Evolutionary conservation across 2,113 vertebrate species (phyloP).

Genomic region (Myanophis thanlyinensis): DNA sequence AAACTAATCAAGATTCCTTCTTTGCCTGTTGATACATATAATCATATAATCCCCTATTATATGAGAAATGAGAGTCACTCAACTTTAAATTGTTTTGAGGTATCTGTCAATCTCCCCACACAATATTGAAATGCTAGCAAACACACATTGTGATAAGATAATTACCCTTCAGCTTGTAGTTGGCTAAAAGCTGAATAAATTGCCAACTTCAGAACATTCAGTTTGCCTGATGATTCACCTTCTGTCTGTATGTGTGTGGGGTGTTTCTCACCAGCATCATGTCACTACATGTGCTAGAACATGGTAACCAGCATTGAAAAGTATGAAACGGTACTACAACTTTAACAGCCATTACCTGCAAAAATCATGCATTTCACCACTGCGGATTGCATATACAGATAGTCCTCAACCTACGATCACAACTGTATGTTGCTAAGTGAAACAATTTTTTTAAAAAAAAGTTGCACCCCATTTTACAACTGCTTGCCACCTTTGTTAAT

Average conservation of each 20-base stretch:
- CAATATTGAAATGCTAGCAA: slow-evolving; percentile 33
- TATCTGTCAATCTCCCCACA: slow-evolving; percentile 22
- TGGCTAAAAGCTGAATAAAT: neutral
- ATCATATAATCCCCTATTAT: slow-evolving; percentile 24
- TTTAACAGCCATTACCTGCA: neutral
- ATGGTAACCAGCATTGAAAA: neutral
- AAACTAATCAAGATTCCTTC: slow-evolving; percentile 39
- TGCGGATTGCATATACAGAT: neutral
- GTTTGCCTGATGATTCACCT: neutral
- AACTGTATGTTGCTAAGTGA: no score
- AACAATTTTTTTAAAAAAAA: no score
- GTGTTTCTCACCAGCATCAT: neutral
- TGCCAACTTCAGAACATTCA: slow-evolving; percentile 35
- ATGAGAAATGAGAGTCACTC: slow-evolving; percentile 9
- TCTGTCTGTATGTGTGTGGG: no score
- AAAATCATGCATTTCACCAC: neutral
- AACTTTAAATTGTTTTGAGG: slow-evolving; percentile 38
- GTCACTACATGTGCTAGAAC: neutral
- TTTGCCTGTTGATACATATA: slow-evolving; percentile 25
- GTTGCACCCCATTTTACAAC: no score
- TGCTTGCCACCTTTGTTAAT: no score
- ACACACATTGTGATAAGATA: slow-evolving; percentile 29
- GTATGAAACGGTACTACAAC: neutral
- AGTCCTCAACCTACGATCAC: neutral
- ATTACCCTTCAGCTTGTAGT: slow-evolving; percentile 26